Percentiles rank a stretch among this genome's conserved stretches.
Conservation (phyloP, 2,797 vertebrate species). For the Eupleurogrammus muticus region DNA sequence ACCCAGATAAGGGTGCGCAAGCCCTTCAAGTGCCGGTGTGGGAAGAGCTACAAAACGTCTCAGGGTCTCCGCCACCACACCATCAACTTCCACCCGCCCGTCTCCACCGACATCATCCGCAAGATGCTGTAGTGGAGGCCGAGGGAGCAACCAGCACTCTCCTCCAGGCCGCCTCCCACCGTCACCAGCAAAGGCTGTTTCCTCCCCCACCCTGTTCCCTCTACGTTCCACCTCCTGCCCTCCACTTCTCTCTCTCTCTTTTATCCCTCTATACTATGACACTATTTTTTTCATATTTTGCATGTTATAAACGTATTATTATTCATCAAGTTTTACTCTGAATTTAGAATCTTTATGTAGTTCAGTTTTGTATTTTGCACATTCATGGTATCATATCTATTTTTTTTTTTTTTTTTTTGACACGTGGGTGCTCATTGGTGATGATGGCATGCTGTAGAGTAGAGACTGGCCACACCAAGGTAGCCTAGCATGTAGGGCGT, state of each 20-base stretch:
- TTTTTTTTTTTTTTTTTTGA: constrained; percentile 83
- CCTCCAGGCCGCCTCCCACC: constrained; percentile 64
- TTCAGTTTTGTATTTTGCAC: constrained; percentile 99
- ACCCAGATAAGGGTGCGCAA: constrained; percentile 98
- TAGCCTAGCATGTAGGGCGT: constrained; percentile 40
- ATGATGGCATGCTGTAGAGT: constrained; percentile 31
- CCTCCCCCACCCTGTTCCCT: constrained; percentile 17
- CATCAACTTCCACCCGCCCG: constrained; percentile 97
- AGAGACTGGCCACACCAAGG: constrained; percentile 18
- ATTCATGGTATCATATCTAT: constrained; percentile 87
- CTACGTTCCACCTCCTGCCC: constrained; percentile 3
- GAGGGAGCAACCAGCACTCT: constrained; percentile 78
- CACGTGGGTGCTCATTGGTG: constrained; percentile 86
- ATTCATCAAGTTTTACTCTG: constrained; percentile 79
- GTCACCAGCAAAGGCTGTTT: constrained; percentile 88
- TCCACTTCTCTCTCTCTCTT: constrained; percentile 11
- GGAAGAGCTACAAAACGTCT: constrained; percentile 99
- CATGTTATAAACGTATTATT: constrained; percentile 86
- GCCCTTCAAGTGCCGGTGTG: constrained; percentile 98
- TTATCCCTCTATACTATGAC: constrained; percentile 52
- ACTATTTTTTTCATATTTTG: constrained; percentile 83
- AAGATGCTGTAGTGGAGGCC: constrained; percentile 95
- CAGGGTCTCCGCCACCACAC: constrained; percentile 99
- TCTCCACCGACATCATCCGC: constrained; percentile 94
- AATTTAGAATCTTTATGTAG: constrained; percentile 89